Base-by-base conservation (phyloP, 2,888 invertebrate species). In the Chrysotoxum bicinctum region DNA sequence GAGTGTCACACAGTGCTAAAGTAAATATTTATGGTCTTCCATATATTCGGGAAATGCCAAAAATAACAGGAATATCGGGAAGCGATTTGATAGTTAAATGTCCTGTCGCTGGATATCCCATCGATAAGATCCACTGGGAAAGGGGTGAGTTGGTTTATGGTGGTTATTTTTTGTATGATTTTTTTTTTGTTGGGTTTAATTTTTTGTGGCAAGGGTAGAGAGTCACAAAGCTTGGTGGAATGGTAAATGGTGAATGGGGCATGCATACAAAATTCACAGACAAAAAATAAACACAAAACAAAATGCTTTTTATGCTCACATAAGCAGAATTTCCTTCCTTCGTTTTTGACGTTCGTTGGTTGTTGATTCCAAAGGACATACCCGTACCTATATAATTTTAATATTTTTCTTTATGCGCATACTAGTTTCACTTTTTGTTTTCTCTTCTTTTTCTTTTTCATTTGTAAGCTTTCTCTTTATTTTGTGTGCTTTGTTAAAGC, bases 11-110 rank as follows among this genome's bases (percentile, higher is more conserved):
- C 90, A 96, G 96, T 79, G 97, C 97, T 16, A 93, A 97, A 90
- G 96, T 97, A 88, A 97, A 97, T 91, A 96, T 97, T 88, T 97
- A 97, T 91, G 97, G 97, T 21, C 93, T 96, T 88, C 97, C 97
- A 52, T 97, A 95, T 90, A 97, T 97, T 89, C 93, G 97, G 50
- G 95, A 96, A 91, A 97, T 97, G 97, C 96, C 96, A 40, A 96
- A 96, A 93, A 95, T 97, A 87, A 97, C 96, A 9, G 97, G 97
- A 8, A 95, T 97, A 37, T 96, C 97, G 43, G 97, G 97, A 52
- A 95, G 94, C 88, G 96, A 96, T 91, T 94, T 97, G 90, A 94
- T 95, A 90, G 96, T 97, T 90, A 97, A 97, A 92, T 97, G 97
- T 91, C 97, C 97, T 9, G 97, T 96, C 21, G 97, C 97, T 74